Evolutionary conservation across 2,888 invertebrate genomes (phyloP).

Genomic region (Callyntrura sp.): DNA sequence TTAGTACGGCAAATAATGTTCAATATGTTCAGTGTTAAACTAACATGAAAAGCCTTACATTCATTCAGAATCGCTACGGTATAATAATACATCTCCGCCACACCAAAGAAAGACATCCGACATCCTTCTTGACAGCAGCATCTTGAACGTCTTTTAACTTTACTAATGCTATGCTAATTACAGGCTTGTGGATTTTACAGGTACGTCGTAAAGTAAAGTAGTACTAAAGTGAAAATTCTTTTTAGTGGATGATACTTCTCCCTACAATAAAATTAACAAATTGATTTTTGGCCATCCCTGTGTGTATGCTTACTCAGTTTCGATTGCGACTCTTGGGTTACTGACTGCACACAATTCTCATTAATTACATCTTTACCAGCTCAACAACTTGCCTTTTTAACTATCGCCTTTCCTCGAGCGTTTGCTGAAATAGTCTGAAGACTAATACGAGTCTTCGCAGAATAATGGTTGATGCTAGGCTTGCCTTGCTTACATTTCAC

Average conservation of each 20-base stretch:
- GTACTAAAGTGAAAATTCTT: slow-evolving; percentile 40
- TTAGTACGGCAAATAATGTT: too few species aligned
- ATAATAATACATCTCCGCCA: too few species aligned
- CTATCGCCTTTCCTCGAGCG: slow-evolving; percentile 42
- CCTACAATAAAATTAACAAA: slow-evolving; percentile 34
- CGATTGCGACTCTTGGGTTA: not conserved
- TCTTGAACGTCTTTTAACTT: too few species aligned
- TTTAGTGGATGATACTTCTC: not conserved
- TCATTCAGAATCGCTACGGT: too few species aligned
- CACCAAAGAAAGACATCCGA: too few species aligned
- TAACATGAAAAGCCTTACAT: too few species aligned
- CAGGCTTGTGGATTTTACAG: not conserved
- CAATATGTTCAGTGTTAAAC: too few species aligned
- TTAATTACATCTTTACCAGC: slow-evolving; percentile 64
- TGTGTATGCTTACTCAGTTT: not conserved
- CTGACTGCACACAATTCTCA: slow-evolving; percentile 43
- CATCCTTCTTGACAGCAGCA: too few species aligned
- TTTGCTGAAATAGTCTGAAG: not conserved
- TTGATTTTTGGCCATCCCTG: slow-evolving; percentile 4
- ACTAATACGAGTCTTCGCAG: too few species aligned
- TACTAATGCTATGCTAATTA: not conserved
- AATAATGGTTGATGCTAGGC: too few species aligned
- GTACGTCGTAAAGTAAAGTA: not conserved
- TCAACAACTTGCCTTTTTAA: slow-evolving; percentile 54
- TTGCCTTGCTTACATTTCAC: not conserved